A percentile compares a stretch with the other conserved stretches of the same genome.
phyloP scores from a whole-genome alignment of 2,113 vertebrate genomes.

The Pavo muticus region DNA sequence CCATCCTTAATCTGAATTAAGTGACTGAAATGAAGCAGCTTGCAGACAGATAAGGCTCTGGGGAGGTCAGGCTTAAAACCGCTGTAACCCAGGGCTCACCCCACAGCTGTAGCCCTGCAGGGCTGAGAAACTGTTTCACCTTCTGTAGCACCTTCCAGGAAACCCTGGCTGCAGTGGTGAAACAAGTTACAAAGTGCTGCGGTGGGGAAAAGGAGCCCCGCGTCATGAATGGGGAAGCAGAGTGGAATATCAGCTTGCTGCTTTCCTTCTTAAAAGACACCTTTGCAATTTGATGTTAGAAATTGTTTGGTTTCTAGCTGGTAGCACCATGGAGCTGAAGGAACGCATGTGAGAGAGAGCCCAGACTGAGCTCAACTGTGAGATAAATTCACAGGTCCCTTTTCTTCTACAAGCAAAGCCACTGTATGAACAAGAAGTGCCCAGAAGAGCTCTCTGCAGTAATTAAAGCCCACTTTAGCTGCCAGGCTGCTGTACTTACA shows the following conservation, averaged over 20 bases:
- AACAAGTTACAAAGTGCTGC: not conserved
- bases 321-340: not conserved
- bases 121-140: not conserved
- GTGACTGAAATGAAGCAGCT: slow-evolving; percentile 44
- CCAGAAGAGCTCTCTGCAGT: not conserved
- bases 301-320: not conserved
- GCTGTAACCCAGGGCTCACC: not conserved
- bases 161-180: not conserved
- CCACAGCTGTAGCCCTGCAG: not conserved
- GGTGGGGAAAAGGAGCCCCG: not conserved
- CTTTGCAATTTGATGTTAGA: not conserved
- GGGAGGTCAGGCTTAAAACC: slow-evolving; percentile 2
- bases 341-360: not conserved
- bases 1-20: slow-evolving; percentile 49
- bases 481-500: not conserved
- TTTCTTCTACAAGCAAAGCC: not conserved
- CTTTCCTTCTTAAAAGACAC: not conserved
- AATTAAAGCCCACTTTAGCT: not conserved
- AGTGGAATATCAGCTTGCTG: not conserved
- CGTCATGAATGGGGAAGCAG: not conserved
- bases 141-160: not conserved
- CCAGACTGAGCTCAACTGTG: not conserved
- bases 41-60: slow-evolving; percentile 9
- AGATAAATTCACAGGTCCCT: not conserved
- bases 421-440: not conserved